A percentile compares a stretch with the other conserved stretches of the same genome.
Evolutionary conservation across 2,797 vertebrate genomes (phyloP).

Genomic region (Chiroxiphia lanceolata): DNA sequence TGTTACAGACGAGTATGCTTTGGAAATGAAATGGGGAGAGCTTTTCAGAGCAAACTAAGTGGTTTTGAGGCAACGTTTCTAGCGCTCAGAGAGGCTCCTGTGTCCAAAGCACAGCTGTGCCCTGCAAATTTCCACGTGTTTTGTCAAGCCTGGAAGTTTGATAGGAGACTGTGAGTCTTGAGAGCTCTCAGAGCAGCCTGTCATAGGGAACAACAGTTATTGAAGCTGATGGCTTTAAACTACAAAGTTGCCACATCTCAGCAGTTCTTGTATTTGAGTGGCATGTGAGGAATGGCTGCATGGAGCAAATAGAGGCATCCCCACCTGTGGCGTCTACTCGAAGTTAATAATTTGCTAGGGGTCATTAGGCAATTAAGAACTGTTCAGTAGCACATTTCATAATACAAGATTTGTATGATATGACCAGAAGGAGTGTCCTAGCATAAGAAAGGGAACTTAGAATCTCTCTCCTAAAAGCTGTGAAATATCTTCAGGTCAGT

Average conservation of each 20-base stretch:
- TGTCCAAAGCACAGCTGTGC: background rate
- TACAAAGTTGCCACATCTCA: background rate
- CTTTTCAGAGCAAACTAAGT: background rate
- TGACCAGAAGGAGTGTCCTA: background rate
- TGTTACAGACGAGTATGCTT: background rate
- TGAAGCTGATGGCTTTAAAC: background rate
- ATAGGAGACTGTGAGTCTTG: background rate
- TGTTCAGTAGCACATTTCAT: background rate
- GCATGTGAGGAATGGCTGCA: background rate
- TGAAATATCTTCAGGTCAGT: background rate
- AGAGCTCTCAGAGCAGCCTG: background rate
- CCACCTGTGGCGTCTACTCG: background rate
- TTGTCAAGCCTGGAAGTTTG: background rate
- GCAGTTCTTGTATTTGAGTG: background rate
- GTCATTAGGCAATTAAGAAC: background rate
- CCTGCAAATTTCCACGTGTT: background rate
- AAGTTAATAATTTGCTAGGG: background rate
- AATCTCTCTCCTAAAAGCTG: background rate
- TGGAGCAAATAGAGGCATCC: background rate
- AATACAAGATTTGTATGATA: background rate
- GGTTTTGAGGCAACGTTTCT: background rate
- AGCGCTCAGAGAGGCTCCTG: background rate
- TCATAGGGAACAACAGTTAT: background rate
- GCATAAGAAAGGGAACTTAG: background rate
- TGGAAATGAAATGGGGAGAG: background rate